Evolutionary conservation across 2,113 vertebrate species (phyloP).

Genomic region (Maccullochella peelii): DNA sequence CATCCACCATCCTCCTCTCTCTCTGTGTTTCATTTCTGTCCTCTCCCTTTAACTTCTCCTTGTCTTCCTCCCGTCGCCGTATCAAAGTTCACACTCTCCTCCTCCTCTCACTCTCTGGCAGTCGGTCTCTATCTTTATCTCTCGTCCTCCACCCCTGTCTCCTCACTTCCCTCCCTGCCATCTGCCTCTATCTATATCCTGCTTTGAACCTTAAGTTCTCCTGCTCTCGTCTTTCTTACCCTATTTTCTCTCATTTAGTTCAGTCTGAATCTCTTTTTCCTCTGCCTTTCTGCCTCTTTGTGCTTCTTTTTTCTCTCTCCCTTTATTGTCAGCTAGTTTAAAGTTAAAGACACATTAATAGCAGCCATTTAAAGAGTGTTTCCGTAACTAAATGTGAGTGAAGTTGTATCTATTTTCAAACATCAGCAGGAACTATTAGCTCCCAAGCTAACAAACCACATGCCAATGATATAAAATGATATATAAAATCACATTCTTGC

Average conservation of each 20-base stretch:
- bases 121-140: conserved; percentile 30
- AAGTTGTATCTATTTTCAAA: background rate
- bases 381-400: background rate
- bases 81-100: conserved; percentile 2
- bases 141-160: conserved; percentile 2
- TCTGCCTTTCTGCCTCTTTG: background rate
- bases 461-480: background rate
- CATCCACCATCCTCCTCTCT: background rate
- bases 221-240: background rate
- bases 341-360: background rate
- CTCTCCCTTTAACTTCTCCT: conserved; percentile 17
- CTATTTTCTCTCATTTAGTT: background rate
- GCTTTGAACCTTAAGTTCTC: conserved; percentile 40
- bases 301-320: background rate
- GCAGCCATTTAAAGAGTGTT: background rate
- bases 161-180: conserved; percentile 12
- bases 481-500: background rate
- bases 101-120: background rate
- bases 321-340: background rate
- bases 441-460: background rate
- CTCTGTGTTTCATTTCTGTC: conserved; percentile 12
- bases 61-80: background rate
- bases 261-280: background rate
- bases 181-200: conserved; percentile 15
- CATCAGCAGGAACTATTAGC: background rate